Conservation (phyloP, 2,113 vertebrate species). For the Notechis scutatus region DNA sequence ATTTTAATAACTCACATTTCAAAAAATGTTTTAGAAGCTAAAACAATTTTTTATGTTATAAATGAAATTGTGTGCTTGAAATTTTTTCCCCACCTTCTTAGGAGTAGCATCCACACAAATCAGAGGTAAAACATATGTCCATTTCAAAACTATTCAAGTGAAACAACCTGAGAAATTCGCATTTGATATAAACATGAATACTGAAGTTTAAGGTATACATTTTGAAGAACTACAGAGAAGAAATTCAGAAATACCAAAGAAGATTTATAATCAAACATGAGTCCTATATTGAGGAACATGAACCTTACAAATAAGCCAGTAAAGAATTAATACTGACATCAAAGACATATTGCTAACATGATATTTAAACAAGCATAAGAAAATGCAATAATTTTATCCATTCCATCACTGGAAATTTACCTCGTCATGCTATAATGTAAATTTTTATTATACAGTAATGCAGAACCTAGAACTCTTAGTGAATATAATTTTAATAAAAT, state of each 20-base stretch:
- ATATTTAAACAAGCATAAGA: neutral
- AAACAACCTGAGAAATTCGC: constrained; percentile 49
- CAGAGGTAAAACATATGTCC: constrained; percentile 36
- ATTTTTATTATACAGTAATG: neutral
- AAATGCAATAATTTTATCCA: neutral
- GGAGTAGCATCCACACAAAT: constrained; percentile 43
- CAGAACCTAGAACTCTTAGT: neutral
- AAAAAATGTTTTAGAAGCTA: neutral
- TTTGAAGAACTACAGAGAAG: neutral
- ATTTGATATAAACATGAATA: neutral
- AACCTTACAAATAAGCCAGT: neutral
- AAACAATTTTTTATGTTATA: neutral
- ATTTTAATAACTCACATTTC: neutral
- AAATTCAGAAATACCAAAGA: neutral
- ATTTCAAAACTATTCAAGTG: constrained; percentile 63
- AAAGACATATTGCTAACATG: neutral
- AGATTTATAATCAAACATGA: neutral
- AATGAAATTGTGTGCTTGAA: neutral
- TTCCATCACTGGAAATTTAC: neutral
- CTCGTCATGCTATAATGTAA: neutral
- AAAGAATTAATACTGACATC: neutral
- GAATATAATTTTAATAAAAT: neutral
- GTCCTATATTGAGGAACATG: neutral
- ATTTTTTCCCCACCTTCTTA: neutral
- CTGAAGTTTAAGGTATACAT: neutral